Base-by-base conservation (phyloP, 2,113 vertebrate species). In the Vireo altiloquus region DNA sequence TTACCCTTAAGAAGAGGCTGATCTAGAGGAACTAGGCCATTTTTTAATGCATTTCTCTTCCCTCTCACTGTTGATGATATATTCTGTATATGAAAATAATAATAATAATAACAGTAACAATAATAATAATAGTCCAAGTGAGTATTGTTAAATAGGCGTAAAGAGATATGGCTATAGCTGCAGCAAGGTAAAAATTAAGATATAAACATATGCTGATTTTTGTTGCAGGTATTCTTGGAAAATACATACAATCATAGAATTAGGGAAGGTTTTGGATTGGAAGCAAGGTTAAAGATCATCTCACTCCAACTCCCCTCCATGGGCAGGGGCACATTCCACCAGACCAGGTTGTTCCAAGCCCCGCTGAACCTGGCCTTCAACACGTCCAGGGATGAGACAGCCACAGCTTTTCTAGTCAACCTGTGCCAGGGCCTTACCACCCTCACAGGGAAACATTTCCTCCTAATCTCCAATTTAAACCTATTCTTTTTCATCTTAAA, bases 311-410 rank as follows among this genome's bases (percentile, higher is more conserved):
- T 16, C 3, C 9, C 6, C 17, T 31, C n/a, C 11, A 17, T 11
- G 23, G 33, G 7, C 11, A 44, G 15, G 15, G 5, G 21, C 6
- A 12, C 6, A 9, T 53, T 68, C 24, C 30, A 53, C 28, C 10
- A 15, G 0, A 1, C 0, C 7, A 60, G 16, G 20, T 5, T 39
- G 3, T 9, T 60, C 46, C 47, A 30, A 30, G 20, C 11, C 20
- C 14, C 6, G 25, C 1, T 24, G 24, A 53, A 15, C 3, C 14
- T 53, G 9, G 4, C 9, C 39, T 82, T 47, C 9, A 10, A 4
- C 9, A 30, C 6, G n/a, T 30, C 5, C 39, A 52, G 10, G 15
- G 13, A 33, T 30, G 61, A 1, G 28, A 13, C 13, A 60, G 28
- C 8, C 15, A 24, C 68, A 74, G 2, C 13, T 66, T 24, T 10